Base-by-base conservation (phyloP, 2,797 vertebrate genomes). In the Neosalanx taihuensis region DNA sequence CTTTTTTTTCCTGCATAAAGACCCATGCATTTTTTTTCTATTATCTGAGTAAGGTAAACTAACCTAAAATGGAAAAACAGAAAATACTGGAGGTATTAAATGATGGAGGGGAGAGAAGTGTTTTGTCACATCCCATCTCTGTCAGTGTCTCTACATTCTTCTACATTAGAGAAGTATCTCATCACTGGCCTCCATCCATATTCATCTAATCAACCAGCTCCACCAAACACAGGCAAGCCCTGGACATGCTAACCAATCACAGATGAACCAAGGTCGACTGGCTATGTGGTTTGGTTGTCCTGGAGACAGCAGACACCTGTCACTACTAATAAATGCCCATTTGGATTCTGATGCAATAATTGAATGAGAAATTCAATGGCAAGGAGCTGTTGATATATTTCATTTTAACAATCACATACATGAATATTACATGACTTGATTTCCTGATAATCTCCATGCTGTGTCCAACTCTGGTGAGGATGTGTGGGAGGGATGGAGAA, bases 71-170 rank as follows among this genome's bases (percentile, higher is more conserved):
- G 15, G n/a, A 18, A 56, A 18, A 56, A 56, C 15, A 56, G 51
- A 56, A 17, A 56, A n/a, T 17, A 56, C 51, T 56, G 51, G 71
- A 60, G 80, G 73, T 26, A 26, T 26, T 26, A 26, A 26, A 26
- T 26, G 23, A 26, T 26, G 75, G 61, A 62, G 26, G 72, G 80
- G 75, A 63, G 74, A 81, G 35, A 82, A 81, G 80, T 73, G 31
- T 73, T 79, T 82, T 83, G 79, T 82, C 81, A 80, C 67, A 82
- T 75, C 56, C 76, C 72, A 83, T 85, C 77, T 82, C 71, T 72
- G 72, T 72, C 64, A 73, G 80, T 79, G 78, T 83, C 81, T 74
- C 74, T 83, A 61, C 72, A 77, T 31, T 37, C 65, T 71, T 67
- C 77, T 46, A 46, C 37, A n/a, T 30, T 58, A 30, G 37, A 61